These are phyloP conservation scores for Aurelia coerulea DNA, from an alignment of 30 jellyfish, hydroid and myxozoan genomes.

Conservation along the genomic window DNA sequence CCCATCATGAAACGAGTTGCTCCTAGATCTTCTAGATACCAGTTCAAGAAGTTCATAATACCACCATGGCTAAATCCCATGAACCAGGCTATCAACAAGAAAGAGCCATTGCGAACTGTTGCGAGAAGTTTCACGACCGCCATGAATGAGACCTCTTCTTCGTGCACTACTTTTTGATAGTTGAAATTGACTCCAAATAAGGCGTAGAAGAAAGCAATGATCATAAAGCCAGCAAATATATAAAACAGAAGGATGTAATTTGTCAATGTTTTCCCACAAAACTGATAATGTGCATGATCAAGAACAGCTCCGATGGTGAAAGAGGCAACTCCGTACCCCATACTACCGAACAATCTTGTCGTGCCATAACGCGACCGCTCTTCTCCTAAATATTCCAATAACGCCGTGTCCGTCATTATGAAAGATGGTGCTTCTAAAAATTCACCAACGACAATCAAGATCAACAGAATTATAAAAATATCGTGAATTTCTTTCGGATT, in stretches of 20 bases:
- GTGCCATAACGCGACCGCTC: constrained; percentile 87
- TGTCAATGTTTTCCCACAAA: constrained; percentile 85
- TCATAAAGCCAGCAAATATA: constrained; percentile 92
- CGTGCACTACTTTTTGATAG: constrained; percentile 53
- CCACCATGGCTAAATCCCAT: constrained; percentile 99
- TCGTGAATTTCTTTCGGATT: constrained; percentile 77
- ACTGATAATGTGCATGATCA: constrained; percentile 75
- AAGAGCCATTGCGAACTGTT: constrained; percentile 75
- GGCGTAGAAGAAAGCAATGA: constrained; percentile 84
- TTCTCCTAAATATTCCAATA: constrained; percentile 93
- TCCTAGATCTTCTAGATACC: constrained; percentile 99
- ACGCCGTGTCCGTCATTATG: constrained; percentile 95
- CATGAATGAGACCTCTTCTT: constrained; percentile 34
- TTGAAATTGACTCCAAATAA: constrained; percentile 75
- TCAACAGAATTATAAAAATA: constrained; percentile 78
- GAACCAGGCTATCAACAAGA: constrained; percentile 88
- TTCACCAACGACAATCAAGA: constrained; percentile 92
- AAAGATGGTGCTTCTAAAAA: constrained; percentile 99
- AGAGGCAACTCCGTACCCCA: constrained; percentile 99
- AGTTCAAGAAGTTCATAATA: constrained; percentile 95
- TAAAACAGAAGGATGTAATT: constrained; percentile 85
- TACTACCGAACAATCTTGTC: constrained; percentile 96
- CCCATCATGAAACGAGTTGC: constrained; percentile 99
- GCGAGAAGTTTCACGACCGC: constrained; percentile 71
- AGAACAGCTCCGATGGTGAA: constrained; percentile 93